Conservation (phyloP, 1,140 invertebrate species). For the Drosophila yakuba region DNA sequence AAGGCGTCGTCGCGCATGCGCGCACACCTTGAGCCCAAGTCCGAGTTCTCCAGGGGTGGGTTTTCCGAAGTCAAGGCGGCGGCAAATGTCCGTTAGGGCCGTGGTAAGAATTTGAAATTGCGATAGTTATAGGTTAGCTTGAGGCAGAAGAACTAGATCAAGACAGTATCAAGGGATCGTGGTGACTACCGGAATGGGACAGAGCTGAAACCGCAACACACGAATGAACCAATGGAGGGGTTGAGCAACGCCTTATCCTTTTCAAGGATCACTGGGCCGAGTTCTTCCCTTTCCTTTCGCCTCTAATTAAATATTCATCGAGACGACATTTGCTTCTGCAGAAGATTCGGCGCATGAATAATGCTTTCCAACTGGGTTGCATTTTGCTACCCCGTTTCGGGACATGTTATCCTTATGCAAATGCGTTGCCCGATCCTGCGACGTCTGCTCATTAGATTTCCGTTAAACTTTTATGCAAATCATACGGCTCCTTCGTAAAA, state of each 20-base stretch:
- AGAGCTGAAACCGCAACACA: conserved; percentile 58
- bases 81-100: conserved; percentile 63
- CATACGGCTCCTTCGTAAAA: conserved; percentile 28
- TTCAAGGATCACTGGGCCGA: conserved; percentile 53
- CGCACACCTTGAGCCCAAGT: conserved; percentile 67
- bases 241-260: conserved; percentile 52
- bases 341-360: conserved; percentile 31
- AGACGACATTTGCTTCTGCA: conserved; percentile 68
- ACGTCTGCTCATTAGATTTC: conserved; percentile 71
- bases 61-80: conserved; percentile 63
- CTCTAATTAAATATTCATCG: conserved; percentile 80
- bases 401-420: conserved; percentile 46
- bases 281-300: conserved; percentile 31
- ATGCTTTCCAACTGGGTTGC: conserved; percentile 42
- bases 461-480: conserved; percentile 80
- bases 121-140: conserved; percentile 64
- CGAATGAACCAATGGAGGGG: conserved; percentile 41
- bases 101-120: conserved; percentile 59
- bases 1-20: conserved; percentile 62
- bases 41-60: conserved; percentile 54
- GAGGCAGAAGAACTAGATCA: conserved; percentile 66
- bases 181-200: conserved; percentile 36
- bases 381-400: conserved; percentile 55
- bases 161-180: conserved; percentile 31
- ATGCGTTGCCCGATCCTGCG: conserved; percentile 37